Percentiles rank a stretch among this genome's conserved stretches.
Conservation (phyloP, 1,140 invertebrate species). For the Lerema accius region DNA sequence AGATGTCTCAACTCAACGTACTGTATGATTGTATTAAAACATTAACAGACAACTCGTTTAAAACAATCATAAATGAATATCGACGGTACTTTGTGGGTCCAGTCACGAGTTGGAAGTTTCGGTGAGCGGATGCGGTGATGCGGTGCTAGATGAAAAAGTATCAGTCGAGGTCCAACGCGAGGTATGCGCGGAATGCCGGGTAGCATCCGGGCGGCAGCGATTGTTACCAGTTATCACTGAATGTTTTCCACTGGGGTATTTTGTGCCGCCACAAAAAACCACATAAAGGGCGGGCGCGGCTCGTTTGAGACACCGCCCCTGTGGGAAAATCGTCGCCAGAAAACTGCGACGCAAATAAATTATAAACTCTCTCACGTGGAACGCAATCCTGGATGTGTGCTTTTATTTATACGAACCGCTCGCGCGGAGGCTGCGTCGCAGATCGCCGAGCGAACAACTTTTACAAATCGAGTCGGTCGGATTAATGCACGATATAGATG, state of each 20-base stretch:
- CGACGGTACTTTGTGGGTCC: conserved; percentile 45
- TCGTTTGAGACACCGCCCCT: conserved; percentile 79
- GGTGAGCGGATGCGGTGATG: conserved; percentile 54
- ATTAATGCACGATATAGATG: conserved; percentile 24
- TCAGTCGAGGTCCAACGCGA: conserved; percentile 61
- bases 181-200: conserved; percentile 75
- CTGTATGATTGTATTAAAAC: neutral
- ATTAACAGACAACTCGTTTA: conserved; percentile 7
- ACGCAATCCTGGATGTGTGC: conserved; percentile 63
- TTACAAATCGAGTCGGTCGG: conserved; percentile 35
- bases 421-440: conserved; percentile 40
- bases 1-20: conserved; percentile 9
- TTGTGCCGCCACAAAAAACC: conserved; percentile 79
- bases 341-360: conserved; percentile 81
- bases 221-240: conserved; percentile 82
- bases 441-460: conserved; percentile 34
- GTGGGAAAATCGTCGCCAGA: conserved; percentile 82
- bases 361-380: conserved; percentile 77
- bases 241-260: conserved; percentile 79
- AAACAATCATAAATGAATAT: conserved; percentile 35
- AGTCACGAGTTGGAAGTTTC: conserved; percentile 59
- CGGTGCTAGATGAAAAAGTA: conserved; percentile 77
- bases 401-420: conserved; percentile 58
- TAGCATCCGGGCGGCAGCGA: conserved; percentile 78
- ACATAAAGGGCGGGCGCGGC: conserved; percentile 78